Conservation (phyloP, 2,888 invertebrate genomes). For the Atethmia centrago region DNA sequence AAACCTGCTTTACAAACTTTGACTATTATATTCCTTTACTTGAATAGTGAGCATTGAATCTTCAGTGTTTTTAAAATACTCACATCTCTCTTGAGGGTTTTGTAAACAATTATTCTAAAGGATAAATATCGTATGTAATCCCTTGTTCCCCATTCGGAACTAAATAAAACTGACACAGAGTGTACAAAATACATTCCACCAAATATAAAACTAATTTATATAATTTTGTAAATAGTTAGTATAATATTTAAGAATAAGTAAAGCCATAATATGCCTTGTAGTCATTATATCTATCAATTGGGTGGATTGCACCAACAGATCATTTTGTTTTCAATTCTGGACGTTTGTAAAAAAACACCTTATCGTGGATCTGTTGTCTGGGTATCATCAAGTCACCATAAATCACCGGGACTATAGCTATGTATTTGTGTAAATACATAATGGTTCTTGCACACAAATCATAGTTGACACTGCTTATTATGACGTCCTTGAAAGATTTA, state of each 20-base stretch:
- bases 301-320: conserved; percentile 40
- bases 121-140: not conserved
- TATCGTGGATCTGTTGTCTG: not conserved
- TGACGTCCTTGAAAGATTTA: not conserved
- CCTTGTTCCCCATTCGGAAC: conserved; percentile 10
- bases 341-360: not conserved
- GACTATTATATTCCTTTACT: too few species aligned
- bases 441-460: conserved; percentile 5
- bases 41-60: too few species aligned
- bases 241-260: conserved; percentile 60
- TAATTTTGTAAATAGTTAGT: conserved; percentile 66
- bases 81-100: not conserved
- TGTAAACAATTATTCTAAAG: conserved; percentile 10
- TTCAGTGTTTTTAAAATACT: not conserved
- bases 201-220: conserved; percentile 75
- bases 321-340: conserved; percentile 18
- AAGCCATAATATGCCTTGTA: conserved; percentile 85
- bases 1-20: not conserved
- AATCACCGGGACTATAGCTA: conserved; percentile 24
- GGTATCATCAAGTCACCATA: conserved; percentile 15
- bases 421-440: conserved; percentile 5
- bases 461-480: conserved; percentile 6
- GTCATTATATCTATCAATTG: conserved; percentile 70
- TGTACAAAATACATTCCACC: conserved; percentile 78
- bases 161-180: conserved; percentile 64